These are phyloP conservation scores for Hydractinia echinata DNA, from an alignment of 30 jellyfish, hydroid and myxozoan genomes.

Conservation along the genomic window DNA sequence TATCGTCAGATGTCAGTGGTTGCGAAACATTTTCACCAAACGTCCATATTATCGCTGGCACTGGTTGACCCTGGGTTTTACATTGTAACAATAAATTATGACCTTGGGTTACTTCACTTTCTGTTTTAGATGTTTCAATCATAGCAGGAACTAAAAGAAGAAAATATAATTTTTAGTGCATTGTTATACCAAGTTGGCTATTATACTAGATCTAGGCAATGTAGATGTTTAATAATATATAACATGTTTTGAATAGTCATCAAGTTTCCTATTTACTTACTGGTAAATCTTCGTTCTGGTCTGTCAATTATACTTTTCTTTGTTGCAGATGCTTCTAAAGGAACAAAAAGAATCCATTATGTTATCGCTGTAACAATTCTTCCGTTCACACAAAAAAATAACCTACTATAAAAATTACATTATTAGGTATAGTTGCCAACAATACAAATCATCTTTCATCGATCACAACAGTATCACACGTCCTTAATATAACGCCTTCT, in stretches of 20 bases:
- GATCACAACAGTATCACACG: too few relatives aligned
- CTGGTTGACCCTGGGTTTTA: constrained; percentile 80
- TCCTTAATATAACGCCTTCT: too few relatives aligned
- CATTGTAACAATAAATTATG: constrained; percentile 64
- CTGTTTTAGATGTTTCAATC: constrained; percentile 36
- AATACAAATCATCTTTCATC: too few relatives aligned
- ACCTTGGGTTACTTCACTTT: constrained; percentile 70
- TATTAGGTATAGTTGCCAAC: too few relatives aligned
- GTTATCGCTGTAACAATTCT: too few relatives aligned
- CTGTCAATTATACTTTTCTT: constrained; percentile 58
- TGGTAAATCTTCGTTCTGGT: constrained; percentile 55
- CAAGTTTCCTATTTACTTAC: constrained; percentile 25
- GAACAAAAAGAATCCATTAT: neutral
- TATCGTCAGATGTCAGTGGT: constrained; percentile 40
- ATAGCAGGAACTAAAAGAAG: constrained; percentile 73
- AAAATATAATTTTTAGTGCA: neutral
- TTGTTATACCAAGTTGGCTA: too few relatives aligned
- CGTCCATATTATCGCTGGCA: constrained; percentile 79
- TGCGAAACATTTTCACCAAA: constrained; percentile 36
- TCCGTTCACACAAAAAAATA: too few relatives aligned
- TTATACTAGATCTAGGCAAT: neutral
- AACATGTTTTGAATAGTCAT: neutral
- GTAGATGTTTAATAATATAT: neutral
- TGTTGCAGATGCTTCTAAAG: constrained; percentile 50
- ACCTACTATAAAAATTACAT: too few relatives aligned